These are phyloP conservation scores for Brachionus calyciflorus DNA, from an alignment of 1,140 invertebrate genomes.

Conservation along the genomic window DNA sequence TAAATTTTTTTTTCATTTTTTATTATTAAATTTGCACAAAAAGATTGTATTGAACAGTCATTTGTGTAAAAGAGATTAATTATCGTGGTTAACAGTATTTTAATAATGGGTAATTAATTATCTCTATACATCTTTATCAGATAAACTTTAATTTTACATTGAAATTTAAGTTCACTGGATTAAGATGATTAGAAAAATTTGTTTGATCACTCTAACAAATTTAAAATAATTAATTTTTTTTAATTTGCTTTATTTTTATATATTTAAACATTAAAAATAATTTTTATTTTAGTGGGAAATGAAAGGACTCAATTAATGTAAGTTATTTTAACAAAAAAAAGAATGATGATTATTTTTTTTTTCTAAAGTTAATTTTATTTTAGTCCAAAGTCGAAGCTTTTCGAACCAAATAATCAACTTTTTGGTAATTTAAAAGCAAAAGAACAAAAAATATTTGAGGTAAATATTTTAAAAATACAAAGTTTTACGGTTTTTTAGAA, in stretches of 20 bases:
- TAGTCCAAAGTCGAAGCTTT: background rate
- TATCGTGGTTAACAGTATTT: background rate
- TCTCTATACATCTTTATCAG: no score
- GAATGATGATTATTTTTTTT: background rate
- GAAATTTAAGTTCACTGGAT: no score
- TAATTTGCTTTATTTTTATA: no score
- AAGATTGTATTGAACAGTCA: background rate
- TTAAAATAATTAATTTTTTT: no score
- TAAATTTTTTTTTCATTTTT: background rate
- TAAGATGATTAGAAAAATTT: no score
- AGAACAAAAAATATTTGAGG: background rate
- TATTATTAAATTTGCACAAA: background rate
- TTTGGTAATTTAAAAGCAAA: background rate
- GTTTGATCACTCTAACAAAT: no score
- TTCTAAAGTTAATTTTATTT: background rate
- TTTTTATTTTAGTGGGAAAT: no score
- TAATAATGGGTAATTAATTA: background rate
- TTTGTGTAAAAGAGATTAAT: background rate
- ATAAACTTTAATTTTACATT: no score
- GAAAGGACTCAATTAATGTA: no score
- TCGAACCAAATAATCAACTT: background rate
- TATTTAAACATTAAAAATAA: no score
- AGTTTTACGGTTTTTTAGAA: no score
- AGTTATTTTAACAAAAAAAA: background rate
- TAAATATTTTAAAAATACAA: background rate